These are phyloP conservation scores for Erpobdella octoculata DNA, from an alignment of 2,888 invertebrate genomes.

Conservation along the genomic window DNA sequence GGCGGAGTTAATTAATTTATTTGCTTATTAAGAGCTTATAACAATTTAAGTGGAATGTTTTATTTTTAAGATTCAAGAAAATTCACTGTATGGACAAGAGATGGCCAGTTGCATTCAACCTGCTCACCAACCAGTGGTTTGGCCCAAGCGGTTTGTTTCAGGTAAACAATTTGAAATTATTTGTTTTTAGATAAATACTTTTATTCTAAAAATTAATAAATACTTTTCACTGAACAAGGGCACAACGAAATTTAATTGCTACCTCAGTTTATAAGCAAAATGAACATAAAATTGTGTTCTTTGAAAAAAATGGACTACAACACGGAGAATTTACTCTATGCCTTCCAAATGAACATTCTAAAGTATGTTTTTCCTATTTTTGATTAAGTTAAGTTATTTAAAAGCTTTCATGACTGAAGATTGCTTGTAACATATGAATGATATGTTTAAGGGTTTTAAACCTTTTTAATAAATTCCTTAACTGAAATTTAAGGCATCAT, in stretches of 20 bases:
- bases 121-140: slow-evolving; percentile 65
- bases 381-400: too few relatives aligned
- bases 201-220: neutral
- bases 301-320: slow-evolving; percentile 82
- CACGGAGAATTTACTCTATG: slow-evolving; percentile 72
- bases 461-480: too few relatives aligned
- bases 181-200: neutral
- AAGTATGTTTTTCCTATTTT: too few relatives aligned
- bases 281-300: slow-evolving; percentile 68
- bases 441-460: too few relatives aligned
- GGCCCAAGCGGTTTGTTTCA: slow-evolving; percentile 53
- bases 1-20: neutral
- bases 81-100: slow-evolving; percentile 65
- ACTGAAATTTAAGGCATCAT: too few relatives aligned
- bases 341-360: slow-evolving; percentile 53
- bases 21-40: neutral
- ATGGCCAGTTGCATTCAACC: slow-evolving; percentile 67
- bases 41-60: neutral
- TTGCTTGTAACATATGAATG: too few relatives aligned
- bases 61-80: slow-evolving; percentile 43
- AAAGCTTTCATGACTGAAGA: too few relatives aligned
- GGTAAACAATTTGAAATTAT: slow-evolving; percentile 50
- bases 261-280: slow-evolving; percentile 39
- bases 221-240: slow-evolving; percentile 46
- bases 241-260: slow-evolving; percentile 16